phyloP scores from a whole-genome alignment of 2,888 invertebrate genomes.

The Neoaliturus tenellus region DNA sequence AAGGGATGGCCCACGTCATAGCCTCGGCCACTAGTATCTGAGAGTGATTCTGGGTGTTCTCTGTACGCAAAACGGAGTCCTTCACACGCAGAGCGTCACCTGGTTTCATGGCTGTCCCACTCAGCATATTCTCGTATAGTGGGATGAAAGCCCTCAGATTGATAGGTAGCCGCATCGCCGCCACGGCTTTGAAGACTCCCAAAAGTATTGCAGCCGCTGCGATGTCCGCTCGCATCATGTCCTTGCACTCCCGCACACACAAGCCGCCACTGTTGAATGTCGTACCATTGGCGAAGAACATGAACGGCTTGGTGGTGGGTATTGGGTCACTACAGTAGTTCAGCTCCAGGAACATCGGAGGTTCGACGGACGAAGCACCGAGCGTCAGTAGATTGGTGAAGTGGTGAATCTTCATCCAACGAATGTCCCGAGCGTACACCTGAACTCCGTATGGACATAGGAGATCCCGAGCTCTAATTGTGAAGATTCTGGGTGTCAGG shows the following conservation, averaged over 20 bases:
- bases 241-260: conserved; percentile 69
- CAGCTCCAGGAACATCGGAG: conserved; percentile 80
- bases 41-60: conserved; percentile 76
- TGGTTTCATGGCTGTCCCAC: conserved; percentile 77
- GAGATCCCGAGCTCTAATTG: conserved; percentile 62
- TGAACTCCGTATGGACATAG: conserved; percentile 61
- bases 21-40: conserved; percentile 71
- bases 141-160: conserved; percentile 70
- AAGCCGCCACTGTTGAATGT: conserved; percentile 71
- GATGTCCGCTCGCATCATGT: conserved; percentile 62
- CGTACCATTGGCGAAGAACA: conserved; percentile 57
- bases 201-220: conserved; percentile 64
- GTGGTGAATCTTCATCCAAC: conserved; percentile 60
- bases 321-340: conserved; percentile 72
- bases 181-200: conserved; percentile 62
- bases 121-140: conserved; percentile 74
- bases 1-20: conserved; percentile 72
- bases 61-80: conserved; percentile 79
- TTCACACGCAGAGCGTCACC: conserved; percentile 72
- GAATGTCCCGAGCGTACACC: conserved; percentile 59
- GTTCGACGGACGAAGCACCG: conserved; percentile 70
- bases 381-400: conserved; percentile 59
- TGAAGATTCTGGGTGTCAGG: conserved; percentile 65
- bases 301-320: conserved; percentile 28
- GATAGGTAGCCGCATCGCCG: conserved; percentile 62